Base-by-base conservation (phyloP, 1,140 invertebrate genomes). In the Brachionus sp. region DNA sequence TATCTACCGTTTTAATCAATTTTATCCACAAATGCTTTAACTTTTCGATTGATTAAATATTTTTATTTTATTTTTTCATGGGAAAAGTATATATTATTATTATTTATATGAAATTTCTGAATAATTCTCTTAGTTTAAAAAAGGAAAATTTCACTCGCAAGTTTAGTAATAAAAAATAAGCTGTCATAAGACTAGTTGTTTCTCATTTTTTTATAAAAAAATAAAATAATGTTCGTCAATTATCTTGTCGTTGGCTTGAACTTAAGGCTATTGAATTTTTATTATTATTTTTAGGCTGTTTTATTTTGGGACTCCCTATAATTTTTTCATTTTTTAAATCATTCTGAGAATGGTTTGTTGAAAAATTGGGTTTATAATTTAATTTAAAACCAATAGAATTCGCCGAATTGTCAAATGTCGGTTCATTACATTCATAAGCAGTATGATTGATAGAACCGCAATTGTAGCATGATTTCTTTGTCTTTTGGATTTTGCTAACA, bases 361-460 rank as follows among this genome's bases (percentile, higher is more conserved):
- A 16, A 39, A 75, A 2, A 46, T 75, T 75, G 3, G 77, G 77
- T 16, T 80, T 80, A 12, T 42, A 80, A 66, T 66, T 80, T 1
- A 80, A 23, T 37, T 35, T 57, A 37, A 80, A 80, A 23, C 25
- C 16, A 64, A 62, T 80, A 29, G 77, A 42, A 37, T 80, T 57
- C 16, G 50, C 16, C 5, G 39, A 37, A 23, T 23, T 39, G 57
- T 80, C 77, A 25, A 80, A 62, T 6, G 23, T 62, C 42, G 46
- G 77, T n/a, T 80, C 77, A 42, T 57, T 57, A 16, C 77, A 80
- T 62, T 80, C 77, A 25, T 57, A 80, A 35, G 77, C 77, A 9
- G 62, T 66, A 42, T 80, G 77, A 39, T 39, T 62, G 16, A 37
- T 35, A 4, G 46, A 62, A 23, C 77, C 77, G 33, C 77, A 80